phyloP scores from a whole-genome alignment of 2,888 invertebrate species.

The Drosophila nigricruria region DNA sequence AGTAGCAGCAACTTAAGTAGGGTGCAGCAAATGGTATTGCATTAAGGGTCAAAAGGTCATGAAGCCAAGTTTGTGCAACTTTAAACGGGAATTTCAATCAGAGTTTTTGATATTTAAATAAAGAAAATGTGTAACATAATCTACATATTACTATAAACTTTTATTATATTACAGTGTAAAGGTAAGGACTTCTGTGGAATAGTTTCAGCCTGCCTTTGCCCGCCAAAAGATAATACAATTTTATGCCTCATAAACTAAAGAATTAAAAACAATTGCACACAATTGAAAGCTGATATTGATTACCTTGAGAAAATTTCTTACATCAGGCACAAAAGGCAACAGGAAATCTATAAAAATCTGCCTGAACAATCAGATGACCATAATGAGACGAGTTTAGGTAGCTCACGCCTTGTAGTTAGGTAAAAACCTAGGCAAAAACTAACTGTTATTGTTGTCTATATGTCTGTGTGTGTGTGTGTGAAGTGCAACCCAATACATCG shows the following conservation, averaged over 20 bases:
- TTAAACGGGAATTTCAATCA: background rate
- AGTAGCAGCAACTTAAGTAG: conserved; percentile 10
- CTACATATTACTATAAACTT: background rate
- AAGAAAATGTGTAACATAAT: background rate
- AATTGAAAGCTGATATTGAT: conserved; percentile 51
- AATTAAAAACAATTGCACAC: conserved; percentile 37
- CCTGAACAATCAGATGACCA: conserved; percentile 46
- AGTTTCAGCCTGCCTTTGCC: background rate
- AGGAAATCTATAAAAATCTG: conserved; percentile 21
- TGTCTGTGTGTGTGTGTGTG: background rate
- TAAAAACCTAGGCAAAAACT: conserved; percentile 13
- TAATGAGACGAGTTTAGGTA: conserved; percentile 67
- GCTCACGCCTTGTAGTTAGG: conserved; percentile 57
- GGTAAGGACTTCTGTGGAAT: too few species aligned
- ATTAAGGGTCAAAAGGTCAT: conserved; percentile 49
- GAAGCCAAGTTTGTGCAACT: background rate
- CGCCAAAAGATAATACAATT: conserved; percentile 31
- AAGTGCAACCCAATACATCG: conserved; percentile 50
- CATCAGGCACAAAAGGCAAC: background rate
- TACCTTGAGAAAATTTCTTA: conserved; percentile 34
- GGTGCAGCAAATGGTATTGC: conserved; percentile 24
- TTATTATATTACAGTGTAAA: too few species aligned
- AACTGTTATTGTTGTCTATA: conserved; percentile 33
- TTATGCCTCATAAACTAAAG: conserved; percentile 46
- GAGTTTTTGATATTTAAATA: background rate